Evolutionary conservation across 2,797 vertebrate genomes (phyloP).

Genomic region (Macropus fuliginosus): DNA sequence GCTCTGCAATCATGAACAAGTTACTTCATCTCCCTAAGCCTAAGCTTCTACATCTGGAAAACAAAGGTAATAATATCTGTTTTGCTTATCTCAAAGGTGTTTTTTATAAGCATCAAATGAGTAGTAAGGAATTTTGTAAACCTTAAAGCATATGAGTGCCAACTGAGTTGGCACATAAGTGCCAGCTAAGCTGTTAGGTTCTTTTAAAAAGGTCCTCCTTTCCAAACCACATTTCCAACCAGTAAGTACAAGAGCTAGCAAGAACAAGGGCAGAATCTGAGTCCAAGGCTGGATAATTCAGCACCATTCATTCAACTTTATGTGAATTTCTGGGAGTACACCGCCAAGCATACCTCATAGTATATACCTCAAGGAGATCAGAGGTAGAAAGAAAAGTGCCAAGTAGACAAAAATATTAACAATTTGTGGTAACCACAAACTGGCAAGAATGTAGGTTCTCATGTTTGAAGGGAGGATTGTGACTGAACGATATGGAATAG

Average conservation of each 20-base stretch:
- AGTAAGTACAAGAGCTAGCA: neutral
- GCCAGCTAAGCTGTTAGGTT: too few species aligned
- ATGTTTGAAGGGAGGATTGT: neutral
- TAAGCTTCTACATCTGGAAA: neutral
- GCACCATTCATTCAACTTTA: too few species aligned
- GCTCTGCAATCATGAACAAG: neutral
- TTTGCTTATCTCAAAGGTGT: neutral
- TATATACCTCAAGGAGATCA: neutral
- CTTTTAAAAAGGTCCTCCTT: neutral
- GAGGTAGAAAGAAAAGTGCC: neutral
- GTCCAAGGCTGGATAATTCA: too few species aligned
- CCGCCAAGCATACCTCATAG: too few species aligned
- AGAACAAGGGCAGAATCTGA: neutral
- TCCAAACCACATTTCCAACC: neutral
- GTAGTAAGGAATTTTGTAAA: neutral
- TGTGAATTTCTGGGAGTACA: too few species aligned
- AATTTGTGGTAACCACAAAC: neutral
- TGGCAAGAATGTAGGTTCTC: neutral
- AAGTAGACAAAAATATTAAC: neutral
- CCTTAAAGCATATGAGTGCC: too few species aligned
- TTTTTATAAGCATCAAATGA: neutral
- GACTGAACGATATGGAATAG: neutral
- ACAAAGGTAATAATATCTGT: neutral
- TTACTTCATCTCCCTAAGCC: too few species aligned
- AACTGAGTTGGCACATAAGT: neutral